Percentiles rank a stretch among this genome's conserved stretches.
Evolutionary conservation across 53 echinoderm and acorn worm genomes (phyloP).

Genomic region (Hippasteria phrygiana): DNA sequence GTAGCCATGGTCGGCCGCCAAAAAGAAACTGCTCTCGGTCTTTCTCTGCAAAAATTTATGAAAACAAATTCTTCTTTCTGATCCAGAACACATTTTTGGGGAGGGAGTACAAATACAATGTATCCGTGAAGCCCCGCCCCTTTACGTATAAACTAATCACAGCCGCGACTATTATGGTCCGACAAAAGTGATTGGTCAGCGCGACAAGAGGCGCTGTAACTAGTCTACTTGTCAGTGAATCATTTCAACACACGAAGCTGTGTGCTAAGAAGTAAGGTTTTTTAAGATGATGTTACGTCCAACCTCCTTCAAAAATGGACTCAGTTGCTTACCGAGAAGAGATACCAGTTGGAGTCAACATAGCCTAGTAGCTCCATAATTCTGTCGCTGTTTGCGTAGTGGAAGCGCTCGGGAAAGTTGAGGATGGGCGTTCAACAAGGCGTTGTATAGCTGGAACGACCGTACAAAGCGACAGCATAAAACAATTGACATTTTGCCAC

Average conservation of each 20-base stretch:
- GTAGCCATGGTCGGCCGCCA: constrained; percentile 77
- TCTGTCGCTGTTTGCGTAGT: constrained; percentile 78
- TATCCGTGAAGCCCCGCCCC: too few relatives aligned
- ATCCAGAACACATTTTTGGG: too few relatives aligned
- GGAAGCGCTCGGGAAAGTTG: constrained; percentile 82
- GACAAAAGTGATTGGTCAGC: too few relatives aligned
- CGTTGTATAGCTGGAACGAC: constrained; percentile 67
- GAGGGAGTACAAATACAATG: too few relatives aligned
- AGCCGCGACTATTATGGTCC: too few relatives aligned
- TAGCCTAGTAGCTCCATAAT: constrained; percentile 79
- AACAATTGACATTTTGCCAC: neutral
- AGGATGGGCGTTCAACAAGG: constrained; percentile 74
- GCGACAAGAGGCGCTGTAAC: too few relatives aligned
- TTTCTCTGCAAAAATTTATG: constrained; percentile 2
- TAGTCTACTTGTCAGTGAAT: too few relatives aligned
- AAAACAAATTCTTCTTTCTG: too few relatives aligned
- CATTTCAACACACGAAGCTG: too few relatives aligned
- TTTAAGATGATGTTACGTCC: neutral
- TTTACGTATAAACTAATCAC: too few relatives aligned
- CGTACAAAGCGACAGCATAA: neutral
- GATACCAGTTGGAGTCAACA: constrained; percentile 80
- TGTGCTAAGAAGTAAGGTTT: too few relatives aligned
- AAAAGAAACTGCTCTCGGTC: constrained; percentile 19
- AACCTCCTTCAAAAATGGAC: neutral
- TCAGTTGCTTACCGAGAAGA: constrained; percentile 69